Percentiles rank a stretch among this genome's conserved stretches.
Evolutionary conservation across 2,797 vertebrate species (phyloP).

Genomic region (Cossypha heuglini): DNA sequence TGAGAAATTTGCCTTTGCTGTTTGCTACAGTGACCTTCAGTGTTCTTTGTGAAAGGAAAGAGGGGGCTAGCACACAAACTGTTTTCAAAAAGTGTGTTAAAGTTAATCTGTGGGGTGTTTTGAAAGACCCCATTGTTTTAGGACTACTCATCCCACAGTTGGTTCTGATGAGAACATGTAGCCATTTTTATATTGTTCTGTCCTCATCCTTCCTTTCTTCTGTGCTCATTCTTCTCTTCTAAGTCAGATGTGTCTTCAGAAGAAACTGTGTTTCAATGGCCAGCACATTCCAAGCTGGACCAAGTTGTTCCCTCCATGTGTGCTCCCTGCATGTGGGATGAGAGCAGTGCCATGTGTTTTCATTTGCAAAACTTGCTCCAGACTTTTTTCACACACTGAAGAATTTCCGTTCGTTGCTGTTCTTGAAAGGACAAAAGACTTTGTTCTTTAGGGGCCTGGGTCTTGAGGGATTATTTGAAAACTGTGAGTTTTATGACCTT

Average conservation of each 20-base stretch:
- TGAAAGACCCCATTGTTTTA: slow-evolving; percentile 27
- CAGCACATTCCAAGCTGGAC: not conserved
- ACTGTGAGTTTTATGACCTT: not conserved
- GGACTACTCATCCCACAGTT: slow-evolving; percentile 9
- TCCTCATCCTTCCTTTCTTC: not conserved
- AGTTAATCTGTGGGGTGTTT: not conserved
- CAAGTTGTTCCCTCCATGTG: not conserved
- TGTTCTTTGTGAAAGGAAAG: slow-evolving; percentile 1
- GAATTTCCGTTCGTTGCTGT: not conserved
- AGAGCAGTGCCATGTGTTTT: not conserved
- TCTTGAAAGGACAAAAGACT: not conserved
- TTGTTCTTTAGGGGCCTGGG: not conserved
- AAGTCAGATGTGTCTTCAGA: not conserved
- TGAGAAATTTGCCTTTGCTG: slow-evolving; percentile 26
- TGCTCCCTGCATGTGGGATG: not conserved
- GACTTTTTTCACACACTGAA: not conserved
- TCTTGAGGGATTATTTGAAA: not conserved
- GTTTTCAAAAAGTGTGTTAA: slow-evolving; percentile 14
- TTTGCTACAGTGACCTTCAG: slow-evolving; percentile 6
- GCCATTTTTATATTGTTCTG: not conserved
- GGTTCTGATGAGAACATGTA: not conserved
- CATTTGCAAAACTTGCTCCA: not conserved
- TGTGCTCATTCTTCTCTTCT: not conserved
- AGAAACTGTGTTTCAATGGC: not conserved
- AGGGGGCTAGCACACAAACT: not conserved